phyloP scores from a whole-genome alignment of 2,888 invertebrate genomes.

The Chaetogeoica ovagalla region DNA sequence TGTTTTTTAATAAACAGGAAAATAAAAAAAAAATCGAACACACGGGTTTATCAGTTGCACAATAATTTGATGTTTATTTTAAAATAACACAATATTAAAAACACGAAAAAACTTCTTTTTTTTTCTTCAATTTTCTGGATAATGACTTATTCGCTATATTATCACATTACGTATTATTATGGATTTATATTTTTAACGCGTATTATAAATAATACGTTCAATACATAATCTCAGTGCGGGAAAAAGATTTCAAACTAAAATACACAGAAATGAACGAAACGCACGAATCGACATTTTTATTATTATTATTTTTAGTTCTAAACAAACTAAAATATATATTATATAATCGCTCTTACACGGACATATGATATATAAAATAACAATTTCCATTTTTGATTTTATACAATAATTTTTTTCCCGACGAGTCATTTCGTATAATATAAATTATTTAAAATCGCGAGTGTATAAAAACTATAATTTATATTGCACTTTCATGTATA shows the following conservation, averaged over 20 bases:
- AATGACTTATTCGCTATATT: conserved; percentile 32
- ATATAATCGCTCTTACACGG: conserved; percentile 18
- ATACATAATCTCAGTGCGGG: not conserved
- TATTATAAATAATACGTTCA: conserved; percentile 1
- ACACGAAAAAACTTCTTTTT: not conserved
- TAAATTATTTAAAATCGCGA: not conserved
- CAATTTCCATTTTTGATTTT: not conserved
- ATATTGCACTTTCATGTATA: conserved; percentile 32
- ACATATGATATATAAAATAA: conserved; percentile 22
- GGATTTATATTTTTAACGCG: not conserved
- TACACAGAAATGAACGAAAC: not conserved
- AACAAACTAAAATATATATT: conserved; percentile 1
- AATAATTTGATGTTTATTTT: conserved; percentile 12
- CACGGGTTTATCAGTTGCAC: not conserved
- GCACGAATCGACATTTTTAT: not conserved
- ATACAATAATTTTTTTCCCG: not conserved
- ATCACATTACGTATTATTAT: conserved; percentile 28
- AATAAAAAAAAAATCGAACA: not conserved
- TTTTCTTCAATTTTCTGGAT: too few species aligned
- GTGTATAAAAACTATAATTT: conserved; percentile 14
- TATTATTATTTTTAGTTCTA: not conserved
- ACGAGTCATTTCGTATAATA: not conserved
- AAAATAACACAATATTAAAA: conserved; percentile 16
- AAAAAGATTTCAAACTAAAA: conserved; percentile 21
- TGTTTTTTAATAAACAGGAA: too few species aligned